Conservation (phyloP, 2,888 invertebrate genomes). For the Polyommatus iphigenia region DNA sequence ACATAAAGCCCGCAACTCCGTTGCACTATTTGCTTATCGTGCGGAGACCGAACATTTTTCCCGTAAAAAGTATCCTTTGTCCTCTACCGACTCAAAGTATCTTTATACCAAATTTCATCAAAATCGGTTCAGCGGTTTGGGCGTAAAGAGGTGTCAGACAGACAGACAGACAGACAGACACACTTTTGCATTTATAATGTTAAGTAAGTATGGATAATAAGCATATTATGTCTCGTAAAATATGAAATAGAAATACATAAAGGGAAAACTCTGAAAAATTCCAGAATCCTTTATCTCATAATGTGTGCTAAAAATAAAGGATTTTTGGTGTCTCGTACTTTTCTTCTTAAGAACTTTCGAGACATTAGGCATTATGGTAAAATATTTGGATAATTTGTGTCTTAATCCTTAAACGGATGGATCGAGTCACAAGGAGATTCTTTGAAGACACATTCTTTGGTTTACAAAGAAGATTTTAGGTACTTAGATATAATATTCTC, state of each 20-base stretch:
- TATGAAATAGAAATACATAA: not conserved
- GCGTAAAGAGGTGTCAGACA: too few species aligned
- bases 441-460: constrained; percentile 1
- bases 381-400: constrained; percentile 32
- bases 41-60: too few species aligned
- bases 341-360: constrained; percentile 33
- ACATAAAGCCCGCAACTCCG: too few species aligned
- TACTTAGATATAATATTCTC: not conserved
- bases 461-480: not conserved
- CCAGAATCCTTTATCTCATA: not conserved
- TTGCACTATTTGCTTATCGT: too few species aligned
- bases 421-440: not conserved
- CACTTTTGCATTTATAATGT: too few species aligned
- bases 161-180: too few species aligned
- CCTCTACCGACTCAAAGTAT: too few species aligned
- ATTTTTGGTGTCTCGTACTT: not conserved
- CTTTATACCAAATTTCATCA: too few species aligned
- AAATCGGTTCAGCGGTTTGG: too few species aligned
- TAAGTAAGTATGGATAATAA: too few species aligned
- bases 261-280: not conserved
- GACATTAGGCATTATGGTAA: not conserved
- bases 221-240: not conserved
- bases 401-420: constrained; percentile 30
- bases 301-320: not conserved
- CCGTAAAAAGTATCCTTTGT: too few species aligned